phyloP scores from a whole-genome alignment of 2,888 invertebrate species.

The Amphimallon solstitiale region DNA sequence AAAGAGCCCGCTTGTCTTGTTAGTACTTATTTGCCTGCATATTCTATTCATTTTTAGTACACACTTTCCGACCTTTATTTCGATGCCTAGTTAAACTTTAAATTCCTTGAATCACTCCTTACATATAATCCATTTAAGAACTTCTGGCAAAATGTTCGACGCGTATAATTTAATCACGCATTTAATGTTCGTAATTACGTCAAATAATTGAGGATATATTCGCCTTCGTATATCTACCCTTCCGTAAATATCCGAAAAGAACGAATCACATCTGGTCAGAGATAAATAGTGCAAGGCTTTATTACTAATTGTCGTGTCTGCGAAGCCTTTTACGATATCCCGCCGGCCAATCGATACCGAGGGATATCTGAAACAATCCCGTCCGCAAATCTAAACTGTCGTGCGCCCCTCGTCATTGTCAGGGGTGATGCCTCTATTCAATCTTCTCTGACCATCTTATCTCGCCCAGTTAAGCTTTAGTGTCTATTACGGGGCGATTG shows the following conservation, averaged over 20 bases:
- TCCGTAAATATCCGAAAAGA: not conserved
- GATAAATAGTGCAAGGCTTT: conserved; percentile 2
- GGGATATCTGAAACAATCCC: conserved; percentile 37
- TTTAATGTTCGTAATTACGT: too few species aligned
- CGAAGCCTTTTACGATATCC: not conserved
- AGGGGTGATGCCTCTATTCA: conserved; percentile 42
- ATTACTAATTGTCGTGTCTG: conserved; percentile 20
- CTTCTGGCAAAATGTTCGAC: too few species aligned
- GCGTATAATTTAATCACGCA: too few species aligned
- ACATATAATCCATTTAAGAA: too few species aligned
- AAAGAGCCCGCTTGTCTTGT: too few species aligned
- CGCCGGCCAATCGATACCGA: conserved; percentile 5
- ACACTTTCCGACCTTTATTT: too few species aligned
- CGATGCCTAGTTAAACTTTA: too few species aligned
- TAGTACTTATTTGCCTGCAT: too few species aligned
- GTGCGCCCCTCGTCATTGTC: conserved; percentile 41
- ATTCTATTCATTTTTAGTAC: too few species aligned
- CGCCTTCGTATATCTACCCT: too few species aligned
- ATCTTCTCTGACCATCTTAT: conserved; percentile 39
- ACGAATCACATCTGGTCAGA: not conserved
- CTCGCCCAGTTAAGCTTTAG: conserved; percentile 37
- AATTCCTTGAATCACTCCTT: too few species aligned
- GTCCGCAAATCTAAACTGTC: conserved; percentile 41
- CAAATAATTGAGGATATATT: too few species aligned
- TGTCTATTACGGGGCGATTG: conserved; percentile 39